phyloP scores from a whole-genome alignment of 1,140 invertebrate species.

The Calycopis cecrops region DNA sequence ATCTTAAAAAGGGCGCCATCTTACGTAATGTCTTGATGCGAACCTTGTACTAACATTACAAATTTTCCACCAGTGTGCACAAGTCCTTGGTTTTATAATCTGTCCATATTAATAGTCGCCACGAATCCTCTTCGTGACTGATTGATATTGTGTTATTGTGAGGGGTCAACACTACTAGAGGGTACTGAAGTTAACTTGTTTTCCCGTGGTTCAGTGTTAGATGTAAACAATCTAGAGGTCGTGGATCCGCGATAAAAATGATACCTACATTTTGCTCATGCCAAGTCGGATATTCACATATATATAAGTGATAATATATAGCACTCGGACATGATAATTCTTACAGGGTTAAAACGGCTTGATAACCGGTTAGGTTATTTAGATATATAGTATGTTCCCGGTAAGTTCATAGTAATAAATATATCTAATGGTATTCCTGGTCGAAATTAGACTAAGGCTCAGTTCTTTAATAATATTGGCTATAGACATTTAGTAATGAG shows the following conservation, averaged over 20 bases:
- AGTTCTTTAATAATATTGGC: too few relatives aligned
- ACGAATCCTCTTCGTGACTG: slow-evolving; percentile 37
- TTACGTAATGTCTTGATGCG: too few relatives aligned
- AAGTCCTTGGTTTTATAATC: slow-evolving; percentile 28
- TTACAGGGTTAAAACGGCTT: too few relatives aligned
- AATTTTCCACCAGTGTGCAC: not conserved
- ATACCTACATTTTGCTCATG: slow-evolving; percentile 10
- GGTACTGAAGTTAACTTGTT: slow-evolving; percentile 37
- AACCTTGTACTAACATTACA: too few relatives aligned
- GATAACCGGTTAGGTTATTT: too few relatives aligned
- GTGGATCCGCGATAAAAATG: slow-evolving; percentile 37
- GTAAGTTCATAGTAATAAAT: too few relatives aligned
- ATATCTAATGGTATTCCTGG: too few relatives aligned
- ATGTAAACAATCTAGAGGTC: slow-evolving; percentile 53
- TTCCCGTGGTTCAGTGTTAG: slow-evolving; percentile 39
- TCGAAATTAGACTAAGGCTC: too few relatives aligned
- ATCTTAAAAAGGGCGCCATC: too few relatives aligned
- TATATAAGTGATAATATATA: not conserved
- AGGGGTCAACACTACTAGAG: slow-evolving; percentile 41
- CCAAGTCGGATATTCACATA: not conserved
- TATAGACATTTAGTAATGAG: too few relatives aligned
- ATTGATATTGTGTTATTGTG: slow-evolving; percentile 23
- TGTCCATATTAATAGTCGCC: slow-evolving; percentile 21
- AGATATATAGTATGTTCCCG: too few relatives aligned
- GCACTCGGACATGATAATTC: too few relatives aligned